phyloP scores from a whole-genome alignment of 2,797 vertebrate species.

The Cryptoprocta ferox region DNA sequence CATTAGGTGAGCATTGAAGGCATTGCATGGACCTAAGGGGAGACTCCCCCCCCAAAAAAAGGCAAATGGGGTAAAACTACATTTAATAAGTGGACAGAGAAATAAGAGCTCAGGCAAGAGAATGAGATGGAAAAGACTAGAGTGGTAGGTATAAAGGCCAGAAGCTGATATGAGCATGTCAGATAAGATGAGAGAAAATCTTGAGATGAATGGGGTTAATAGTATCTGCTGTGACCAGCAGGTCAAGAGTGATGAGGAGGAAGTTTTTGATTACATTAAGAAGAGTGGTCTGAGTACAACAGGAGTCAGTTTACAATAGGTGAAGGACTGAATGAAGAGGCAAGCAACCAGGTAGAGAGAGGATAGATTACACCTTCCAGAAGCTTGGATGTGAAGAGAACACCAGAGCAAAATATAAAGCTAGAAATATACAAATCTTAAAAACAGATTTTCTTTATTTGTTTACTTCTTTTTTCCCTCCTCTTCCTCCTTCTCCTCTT shows the following conservation, averaged over 20 bases:
- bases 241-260: neutral
- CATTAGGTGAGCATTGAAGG: neutral
- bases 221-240: fast-evolving
- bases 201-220: neutral
- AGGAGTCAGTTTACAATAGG: neutral
- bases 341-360: neutral
- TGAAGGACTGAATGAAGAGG: neutral
- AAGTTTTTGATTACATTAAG: neutral
- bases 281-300: neutral
- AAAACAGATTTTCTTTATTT: neutral
- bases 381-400: neutral
- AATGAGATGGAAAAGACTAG: neutral
- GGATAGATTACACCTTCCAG: neutral
- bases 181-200: neutral
- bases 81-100: neutral
- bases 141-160: neutral
- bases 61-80: neutral
- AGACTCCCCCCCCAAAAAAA: neutral
- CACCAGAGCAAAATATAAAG: neutral
- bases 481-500: neutral
- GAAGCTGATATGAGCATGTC: neutral
- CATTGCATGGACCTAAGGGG: neutral
- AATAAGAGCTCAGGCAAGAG: neutral
- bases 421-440: neutral
- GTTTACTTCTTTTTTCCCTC: neutral